Conservation (phyloP, 1,140 invertebrate genomes). For the Listronotus bonariensis region DNA sequence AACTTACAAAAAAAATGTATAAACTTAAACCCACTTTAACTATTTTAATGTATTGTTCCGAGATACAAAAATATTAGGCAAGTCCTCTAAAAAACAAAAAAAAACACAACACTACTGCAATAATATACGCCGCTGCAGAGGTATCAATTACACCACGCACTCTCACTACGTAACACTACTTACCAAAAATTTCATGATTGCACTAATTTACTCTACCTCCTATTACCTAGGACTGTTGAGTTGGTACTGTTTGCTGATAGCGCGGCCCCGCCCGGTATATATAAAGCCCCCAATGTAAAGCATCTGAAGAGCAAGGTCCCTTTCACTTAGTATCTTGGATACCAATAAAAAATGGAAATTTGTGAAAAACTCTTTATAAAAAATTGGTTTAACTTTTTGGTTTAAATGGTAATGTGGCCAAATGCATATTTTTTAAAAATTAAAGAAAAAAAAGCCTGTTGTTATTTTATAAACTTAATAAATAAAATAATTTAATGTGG, state of each 20-base stretch:
- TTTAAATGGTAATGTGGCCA: too few relatives aligned
- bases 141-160: neutral
- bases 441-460: too few relatives aligned
- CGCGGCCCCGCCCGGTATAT: constrained; percentile 46
- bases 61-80: too few relatives aligned
- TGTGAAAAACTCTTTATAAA: constrained; percentile 19
- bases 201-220: constrained; percentile 45
- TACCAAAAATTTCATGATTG: constrained; percentile 52
- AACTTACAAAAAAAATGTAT: too few relatives aligned
- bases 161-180: constrained; percentile 37
- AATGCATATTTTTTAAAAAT: too few relatives aligned
- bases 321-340: constrained; percentile 47
- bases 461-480: too few relatives aligned
- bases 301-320: constrained; percentile 54
- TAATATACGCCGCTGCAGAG: too few relatives aligned
- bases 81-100: too few relatives aligned
- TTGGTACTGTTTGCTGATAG: constrained; percentile 40
- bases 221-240: constrained; percentile 53
- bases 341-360: constrained; percentile 23
- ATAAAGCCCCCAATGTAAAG: constrained; percentile 47
- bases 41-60: too few relatives aligned
- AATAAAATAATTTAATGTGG: too few relatives aligned
- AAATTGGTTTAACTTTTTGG: neutral
- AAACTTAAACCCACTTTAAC: too few relatives aligned
- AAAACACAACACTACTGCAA: too few relatives aligned